Conservation (phyloP, 2,888 invertebrate species). For the Dugesia japonica region DNA sequence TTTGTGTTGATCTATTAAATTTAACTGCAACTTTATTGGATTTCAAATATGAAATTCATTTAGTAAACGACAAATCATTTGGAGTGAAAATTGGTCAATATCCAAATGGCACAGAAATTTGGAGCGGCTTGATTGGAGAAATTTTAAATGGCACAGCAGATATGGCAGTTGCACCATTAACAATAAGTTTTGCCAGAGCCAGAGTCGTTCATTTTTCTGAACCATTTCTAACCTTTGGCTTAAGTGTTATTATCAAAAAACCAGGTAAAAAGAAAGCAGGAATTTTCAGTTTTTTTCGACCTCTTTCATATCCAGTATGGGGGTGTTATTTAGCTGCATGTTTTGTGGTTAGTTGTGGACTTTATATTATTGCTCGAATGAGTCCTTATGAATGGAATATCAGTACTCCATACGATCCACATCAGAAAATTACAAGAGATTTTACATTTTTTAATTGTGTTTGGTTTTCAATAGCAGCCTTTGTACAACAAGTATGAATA, state of each 20-base stretch:
- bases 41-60: slow-evolving; percentile 42
- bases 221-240: slow-evolving; percentile 35
- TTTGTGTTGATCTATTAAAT: slow-evolving; percentile 40
- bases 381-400: slow-evolving; percentile 34
- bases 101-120: slow-evolving; percentile 37
- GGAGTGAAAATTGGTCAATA: slow-evolving; percentile 36
- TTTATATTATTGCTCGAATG: slow-evolving; percentile 29
- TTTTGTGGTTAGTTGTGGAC: slow-evolving; percentile 27
- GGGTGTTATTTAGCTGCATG: slow-evolving; percentile 30
- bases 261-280: slow-evolving; percentile 35
- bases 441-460: slow-evolving; percentile 30
- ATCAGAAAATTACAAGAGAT: background rate
- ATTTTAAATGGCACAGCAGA: slow-evolving; percentile 39
- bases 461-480: slow-evolving; percentile 36
- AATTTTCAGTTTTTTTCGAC: slow-evolving; percentile 34
- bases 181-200: slow-evolving; percentile 31
- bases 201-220: slow-evolving; percentile 33
- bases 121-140: slow-evolving; percentile 46
- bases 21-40: slow-evolving; percentile 39
- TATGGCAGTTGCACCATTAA: slow-evolving; percentile 34
- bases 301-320: slow-evolving; percentile 27
- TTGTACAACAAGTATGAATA: slow-evolving; percentile 31
- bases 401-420: background rate
- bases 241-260: slow-evolving; percentile 33
- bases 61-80: slow-evolving; percentile 43